phyloP scores from a whole-genome alignment of 2,888 invertebrate species.

The Xanthostigma xanthostigma region DNA sequence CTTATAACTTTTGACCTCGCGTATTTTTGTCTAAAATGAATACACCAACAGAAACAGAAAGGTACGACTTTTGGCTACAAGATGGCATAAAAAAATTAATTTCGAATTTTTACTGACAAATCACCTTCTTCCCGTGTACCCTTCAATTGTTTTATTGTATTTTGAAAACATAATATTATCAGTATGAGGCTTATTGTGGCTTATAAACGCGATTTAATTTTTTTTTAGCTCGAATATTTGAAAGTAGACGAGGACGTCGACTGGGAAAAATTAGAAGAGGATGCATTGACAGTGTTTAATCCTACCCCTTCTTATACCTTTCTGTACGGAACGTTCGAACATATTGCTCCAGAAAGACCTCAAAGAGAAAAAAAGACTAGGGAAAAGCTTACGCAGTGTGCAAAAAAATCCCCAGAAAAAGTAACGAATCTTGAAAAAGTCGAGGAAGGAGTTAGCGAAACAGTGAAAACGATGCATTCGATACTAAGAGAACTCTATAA shows the following conservation, averaged over 20 bases:
- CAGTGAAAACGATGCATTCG: slow-evolving; percentile 34
- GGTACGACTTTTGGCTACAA: too few species aligned
- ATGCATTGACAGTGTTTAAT: slow-evolving; percentile 20
- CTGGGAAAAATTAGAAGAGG: slow-evolving; percentile 19
- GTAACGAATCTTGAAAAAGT: slow-evolving; percentile 34
- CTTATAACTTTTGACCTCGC: too few species aligned
- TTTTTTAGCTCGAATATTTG: slow-evolving; percentile 11
- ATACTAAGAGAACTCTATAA: slow-evolving; percentile 31
- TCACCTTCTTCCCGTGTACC: too few species aligned
- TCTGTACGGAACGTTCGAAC: slow-evolving; percentile 33
- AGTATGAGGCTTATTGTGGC: too few species aligned
- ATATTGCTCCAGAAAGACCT: slow-evolving; percentile 21
- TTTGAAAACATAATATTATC: too few species aligned
- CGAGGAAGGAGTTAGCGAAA: slow-evolving; percentile 39
- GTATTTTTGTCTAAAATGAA: too few species aligned
- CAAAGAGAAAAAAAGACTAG: slow-evolving; percentile 17
- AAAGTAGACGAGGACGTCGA: neutral
- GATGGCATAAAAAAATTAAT: too few species aligned
- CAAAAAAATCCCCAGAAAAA: slow-evolving; percentile 35
- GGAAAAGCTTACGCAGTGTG: slow-evolving; percentile 22
- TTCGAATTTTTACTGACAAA: too few species aligned
- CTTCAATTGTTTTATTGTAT: too few species aligned
- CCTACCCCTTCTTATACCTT: slow-evolving; percentile 25
- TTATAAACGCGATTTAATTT: too few species aligned
- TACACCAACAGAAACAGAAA: too few species aligned